Conservation (phyloP, 2,888 invertebrate genomes). For the Blera fallax region DNA sequence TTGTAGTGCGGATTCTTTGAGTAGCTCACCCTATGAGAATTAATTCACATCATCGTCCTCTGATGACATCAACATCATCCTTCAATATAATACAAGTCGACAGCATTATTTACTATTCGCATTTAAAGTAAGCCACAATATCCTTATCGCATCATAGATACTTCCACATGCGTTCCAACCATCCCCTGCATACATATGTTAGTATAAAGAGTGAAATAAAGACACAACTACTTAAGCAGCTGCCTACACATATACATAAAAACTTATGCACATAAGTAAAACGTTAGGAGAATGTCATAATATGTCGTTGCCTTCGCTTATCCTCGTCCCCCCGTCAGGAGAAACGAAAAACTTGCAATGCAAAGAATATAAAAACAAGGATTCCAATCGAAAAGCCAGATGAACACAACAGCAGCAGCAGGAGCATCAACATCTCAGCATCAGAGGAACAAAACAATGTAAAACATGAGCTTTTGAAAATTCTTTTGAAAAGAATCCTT, state of each 20-base stretch:
- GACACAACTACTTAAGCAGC: neutral
- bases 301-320: conserved; percentile 6
- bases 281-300: conserved; percentile 39
- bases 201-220: neutral
- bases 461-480: conserved; percentile 53
- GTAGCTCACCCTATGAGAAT: too few species aligned
- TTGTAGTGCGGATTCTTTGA: too few species aligned
- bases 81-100: too few species aligned
- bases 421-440: neutral
- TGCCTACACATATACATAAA: too few species aligned
- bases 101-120: neutral
- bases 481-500: conserved; percentile 44
- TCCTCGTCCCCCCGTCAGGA: neutral
- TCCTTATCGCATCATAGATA: neutral
- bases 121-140: neutral
- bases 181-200: conserved; percentile 16
- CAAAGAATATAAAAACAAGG: conserved; percentile 39
- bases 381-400: conserved; percentile 41
- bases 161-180: neutral
- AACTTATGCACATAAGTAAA: conserved; percentile 9
- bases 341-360: conserved; percentile 15
- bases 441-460: conserved; percentile 44
- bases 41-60: too few species aligned
- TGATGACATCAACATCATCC: too few species aligned
- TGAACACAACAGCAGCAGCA: conserved; percentile 6